Conservation (phyloP, 2,797 vertebrate genomes). For the Aphelocoma californica region DNA sequence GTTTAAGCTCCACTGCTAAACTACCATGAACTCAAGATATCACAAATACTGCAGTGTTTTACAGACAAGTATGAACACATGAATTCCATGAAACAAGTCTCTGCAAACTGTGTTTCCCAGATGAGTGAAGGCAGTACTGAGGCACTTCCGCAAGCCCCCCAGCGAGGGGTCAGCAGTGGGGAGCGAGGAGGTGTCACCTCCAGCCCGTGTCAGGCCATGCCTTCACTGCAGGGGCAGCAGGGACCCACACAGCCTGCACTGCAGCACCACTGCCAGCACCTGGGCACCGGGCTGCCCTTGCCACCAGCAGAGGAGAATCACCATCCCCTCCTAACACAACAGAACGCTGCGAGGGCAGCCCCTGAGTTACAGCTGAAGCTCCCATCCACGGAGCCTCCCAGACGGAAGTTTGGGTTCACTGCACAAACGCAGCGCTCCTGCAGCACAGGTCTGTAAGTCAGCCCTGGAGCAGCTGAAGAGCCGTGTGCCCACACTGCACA, state of each 20-base stretch:
- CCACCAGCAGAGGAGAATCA: neutral
- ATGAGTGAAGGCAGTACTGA: neutral
- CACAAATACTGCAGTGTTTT: neutral
- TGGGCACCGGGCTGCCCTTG: neutral
- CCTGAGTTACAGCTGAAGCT: neutral
- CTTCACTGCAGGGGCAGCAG: neutral
- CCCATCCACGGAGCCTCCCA: neutral
- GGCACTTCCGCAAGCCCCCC: neutral
- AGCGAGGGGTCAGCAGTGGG: rapidly evolving
- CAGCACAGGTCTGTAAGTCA: neutral
- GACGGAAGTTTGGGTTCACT: rapidly evolving
- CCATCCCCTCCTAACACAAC: neutral
- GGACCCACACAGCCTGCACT: neutral
- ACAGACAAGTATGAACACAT: neutral
- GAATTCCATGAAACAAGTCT: neutral
- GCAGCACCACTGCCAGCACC: neutral
- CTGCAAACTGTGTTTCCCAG: neutral
- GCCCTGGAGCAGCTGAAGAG: neutral
- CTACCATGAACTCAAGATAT: neutral
- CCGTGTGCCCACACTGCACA: neutral
- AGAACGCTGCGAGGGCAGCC: neutral
- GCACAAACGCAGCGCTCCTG: neutral
- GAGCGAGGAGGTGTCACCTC: neutral
- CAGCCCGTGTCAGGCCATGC: neutral
- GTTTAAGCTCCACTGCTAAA: neutral